Base-by-base conservation (phyloP, 1,140 invertebrate genomes). In the Caenorhabditis latens region DNA sequence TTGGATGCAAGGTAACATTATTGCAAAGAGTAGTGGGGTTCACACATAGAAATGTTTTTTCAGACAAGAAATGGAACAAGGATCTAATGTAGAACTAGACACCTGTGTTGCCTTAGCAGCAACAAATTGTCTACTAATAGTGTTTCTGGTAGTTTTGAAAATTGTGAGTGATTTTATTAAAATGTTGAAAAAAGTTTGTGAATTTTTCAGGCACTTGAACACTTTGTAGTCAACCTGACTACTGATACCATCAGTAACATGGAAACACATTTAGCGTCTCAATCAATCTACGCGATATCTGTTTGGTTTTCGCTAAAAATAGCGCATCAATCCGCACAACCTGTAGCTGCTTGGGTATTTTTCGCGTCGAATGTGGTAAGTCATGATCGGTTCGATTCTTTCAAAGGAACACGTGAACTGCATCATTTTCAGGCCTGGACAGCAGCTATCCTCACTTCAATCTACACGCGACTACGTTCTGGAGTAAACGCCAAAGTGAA, bases 1-100 rank as follows among this genome's bases (percentile, higher is more conserved):
- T 48, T 84, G n/a, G 85, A 90, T 50, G 83, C 84, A 42, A 50
- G 89, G 50, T 86, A 42, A 53, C 14, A 19, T 43, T 46, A 46
- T 65, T 32, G 32, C 32, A 32, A 32, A 32, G 32, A 32, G 1
- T 32, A 32, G 32, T 32, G 32, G 32, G 2, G 2, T 32, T 32
- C 32, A 32, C 2, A 32, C 32, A 1, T 32, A 2, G 0, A 32
- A 32, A 32, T 32, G 0, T 32, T 32, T 32, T 46, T 71, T n/a
- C 50, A 65, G 84, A 32, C 50, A 53, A 13, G 63, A 85, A 50
- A 85, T 85, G 84, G 84, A 79, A 11, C 7, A 75, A 50, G 65
- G 63, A 40, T 85, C 67, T 13, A 53, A 57, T 24, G 67, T 4
- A 32, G 84, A 85, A 13, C 7, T 53, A 9, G 67, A 85, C 58